phyloP scores from a whole-genome alignment of 2,113 vertebrate genomes.

The Nerophis lumbriciformis region DNA sequence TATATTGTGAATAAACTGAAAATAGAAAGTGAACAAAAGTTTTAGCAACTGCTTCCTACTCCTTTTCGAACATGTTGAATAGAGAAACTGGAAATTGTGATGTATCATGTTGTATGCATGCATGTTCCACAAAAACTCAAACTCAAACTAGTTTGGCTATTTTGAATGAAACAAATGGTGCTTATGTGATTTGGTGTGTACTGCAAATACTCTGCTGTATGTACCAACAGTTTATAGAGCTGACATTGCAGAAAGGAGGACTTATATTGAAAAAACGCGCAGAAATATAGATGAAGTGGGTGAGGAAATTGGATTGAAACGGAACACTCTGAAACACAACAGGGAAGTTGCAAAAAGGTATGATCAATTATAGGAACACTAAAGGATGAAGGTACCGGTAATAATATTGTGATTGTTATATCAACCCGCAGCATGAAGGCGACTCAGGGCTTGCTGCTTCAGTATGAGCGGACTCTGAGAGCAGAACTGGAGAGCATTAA shows the following conservation, averaged over 20 bases:
- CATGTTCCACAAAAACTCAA: too few relatives aligned
- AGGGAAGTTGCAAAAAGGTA: conserved; percentile 63
- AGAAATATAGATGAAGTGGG: conserved; percentile 47
- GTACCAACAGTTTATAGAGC: conserved; percentile 46
- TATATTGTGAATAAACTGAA: too few relatives aligned
- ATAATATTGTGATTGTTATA: background rate
- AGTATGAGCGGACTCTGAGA: conserved; percentile 65
- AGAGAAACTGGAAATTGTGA: too few relatives aligned
- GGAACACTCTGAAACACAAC: conserved; percentile 42
- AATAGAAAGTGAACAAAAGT: too few relatives aligned
- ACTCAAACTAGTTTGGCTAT: too few relatives aligned
- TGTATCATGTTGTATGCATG: too few relatives aligned
- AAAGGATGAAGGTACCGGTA: too few relatives aligned
- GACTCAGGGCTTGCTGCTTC: conserved; percentile 50
- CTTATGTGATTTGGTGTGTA: background rate
- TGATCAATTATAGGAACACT: background rate
- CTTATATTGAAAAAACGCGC: conserved; percentile 30
- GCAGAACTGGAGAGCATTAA: conserved; percentile 58
- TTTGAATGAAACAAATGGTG: too few relatives aligned
- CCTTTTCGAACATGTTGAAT: too few relatives aligned
- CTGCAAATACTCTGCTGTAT: background rate
- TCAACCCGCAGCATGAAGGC: conserved; percentile 49
- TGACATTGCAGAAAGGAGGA: conserved; percentile 50
- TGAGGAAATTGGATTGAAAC: conserved; percentile 48
- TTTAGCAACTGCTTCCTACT: too few relatives aligned